A percentile compares a stretch with the other conserved stretches of the same genome.
Evolutionary conservation across 2,113 vertebrate species (phyloP).

Genomic region (Dissostichus mawsoni): DNA sequence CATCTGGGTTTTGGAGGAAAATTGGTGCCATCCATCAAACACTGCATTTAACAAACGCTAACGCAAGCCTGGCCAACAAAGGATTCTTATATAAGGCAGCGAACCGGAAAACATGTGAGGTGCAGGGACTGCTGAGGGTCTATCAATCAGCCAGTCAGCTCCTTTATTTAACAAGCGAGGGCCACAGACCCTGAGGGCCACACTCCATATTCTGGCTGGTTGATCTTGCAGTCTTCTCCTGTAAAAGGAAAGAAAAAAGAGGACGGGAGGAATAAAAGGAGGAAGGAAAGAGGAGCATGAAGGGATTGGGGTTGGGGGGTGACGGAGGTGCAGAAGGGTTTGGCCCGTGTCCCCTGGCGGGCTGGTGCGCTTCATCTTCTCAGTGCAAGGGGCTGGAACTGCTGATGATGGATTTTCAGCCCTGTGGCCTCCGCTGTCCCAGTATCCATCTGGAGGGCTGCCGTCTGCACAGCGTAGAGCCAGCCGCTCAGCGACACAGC

Average conservation of each 20-base stretch:
- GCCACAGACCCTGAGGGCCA: slow-evolving; percentile 80
- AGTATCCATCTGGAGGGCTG: slow-evolving; percentile 79
- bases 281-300: slow-evolving; percentile 64
- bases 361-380: slow-evolving; percentile 84
- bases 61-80: slow-evolving; percentile 78
- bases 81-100: slow-evolving; percentile 82
- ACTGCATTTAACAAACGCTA: slow-evolving; percentile 83
- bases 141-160: slow-evolving; percentile 87
- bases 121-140: slow-evolving; percentile 81
- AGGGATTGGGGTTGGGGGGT: slow-evolving; percentile 61
- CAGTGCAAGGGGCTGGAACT: slow-evolving; percentile 83
- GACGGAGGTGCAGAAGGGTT: slow-evolving; percentile 74
- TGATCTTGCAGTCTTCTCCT: slow-evolving; percentile 76
- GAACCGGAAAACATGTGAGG: slow-evolving; percentile 80
- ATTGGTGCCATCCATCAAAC: slow-evolving; percentile 88
- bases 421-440: slow-evolving; percentile 77
- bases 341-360: slow-evolving; percentile 79
- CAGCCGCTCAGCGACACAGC: slow-evolving; percentile 74
- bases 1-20: slow-evolving; percentile 84
- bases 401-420: slow-evolving; percentile 86
- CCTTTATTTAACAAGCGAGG: slow-evolving; percentile 87
- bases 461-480: slow-evolving; percentile 72
- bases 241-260: slow-evolving; percentile 55
- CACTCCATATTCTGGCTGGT: slow-evolving; percentile 83
- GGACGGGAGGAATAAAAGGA: slow-evolving; percentile 60